Evolutionary conservation across 2,888 invertebrate species (phyloP), one percentile per base, ranked within the genome.

Genomic region (Diachrysia chrysitis): DNA sequence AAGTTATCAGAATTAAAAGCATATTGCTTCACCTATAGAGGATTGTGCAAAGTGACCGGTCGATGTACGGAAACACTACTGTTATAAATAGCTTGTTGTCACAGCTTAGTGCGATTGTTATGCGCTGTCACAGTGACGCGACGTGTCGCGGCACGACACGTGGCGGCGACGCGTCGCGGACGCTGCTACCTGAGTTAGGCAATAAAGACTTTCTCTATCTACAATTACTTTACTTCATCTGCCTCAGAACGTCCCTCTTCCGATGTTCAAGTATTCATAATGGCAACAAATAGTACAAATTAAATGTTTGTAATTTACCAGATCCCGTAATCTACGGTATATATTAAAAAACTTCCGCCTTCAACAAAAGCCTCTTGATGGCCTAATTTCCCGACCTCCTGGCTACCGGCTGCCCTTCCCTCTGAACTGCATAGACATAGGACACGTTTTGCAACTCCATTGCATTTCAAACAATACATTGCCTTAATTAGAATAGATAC

Each of bases 81-180:
- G 74, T 77, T 78, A 79, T 78, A 72, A 78, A 83, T 84, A 86
- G 85, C 85, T 87, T 81, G 77, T 81, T 79, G 78, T 76, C 77
- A 73, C 83, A 70, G 82, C 78, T 76, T 80, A 78, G 78, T 79
- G 85, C 83, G 78, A 64, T 53, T 54, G 14, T 32, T 53, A 64
- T 64, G 62, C 57, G 62, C 35, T 35, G 4, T 16, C 10, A 16
- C 42, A 32, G 53, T 53, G 69, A 42, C 25, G 57, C 53, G 25
- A 53, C 55, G 57, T 58, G 65, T 37, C 48, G 29, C 54, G 12
- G 29, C 23, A 21, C 23, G 46, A 51, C 58, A 7, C 14, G 37
- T 16, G 42, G 5, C 37, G 10, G 56, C 25, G 4, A 25, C n/a
- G 2, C 19, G 48, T 14, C 59, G 37, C 67, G 25, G 9, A 7